These are phyloP conservation scores for Leptopilina clavipes DNA, from an alignment of 1,140 invertebrate species.

Conservation along the genomic window DNA sequence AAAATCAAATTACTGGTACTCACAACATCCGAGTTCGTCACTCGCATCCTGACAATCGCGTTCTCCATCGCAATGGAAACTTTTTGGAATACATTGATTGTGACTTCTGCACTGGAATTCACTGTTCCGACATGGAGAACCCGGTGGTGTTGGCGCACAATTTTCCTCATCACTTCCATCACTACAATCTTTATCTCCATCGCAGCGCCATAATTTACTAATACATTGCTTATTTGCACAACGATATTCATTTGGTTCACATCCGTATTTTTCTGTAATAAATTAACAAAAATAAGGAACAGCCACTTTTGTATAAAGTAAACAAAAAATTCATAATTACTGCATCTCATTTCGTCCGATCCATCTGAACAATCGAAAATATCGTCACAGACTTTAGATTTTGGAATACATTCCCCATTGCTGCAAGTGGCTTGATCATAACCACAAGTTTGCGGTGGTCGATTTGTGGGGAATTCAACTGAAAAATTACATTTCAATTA, in stretches of 20 bases:
- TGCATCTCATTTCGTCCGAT: conserved; percentile 92
- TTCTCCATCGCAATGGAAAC: conserved; percentile 94
- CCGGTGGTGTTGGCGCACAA: conserved; percentile 77
- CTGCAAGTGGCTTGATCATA: conserved; percentile 91
- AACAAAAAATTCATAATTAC: conserved; percentile 76
- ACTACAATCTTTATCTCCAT: conserved; percentile 93
- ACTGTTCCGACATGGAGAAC: conserved; percentile 83
- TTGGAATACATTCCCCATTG: conserved; percentile 93
- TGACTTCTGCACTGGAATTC: conserved; percentile 88
- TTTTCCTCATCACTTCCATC: conserved; percentile 89
- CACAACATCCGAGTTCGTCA: conserved; percentile 95
- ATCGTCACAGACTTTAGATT: conserved; percentile 87
- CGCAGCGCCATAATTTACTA: conserved; percentile 94
- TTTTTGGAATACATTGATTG: conserved; percentile 93
- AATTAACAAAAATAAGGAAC: conserved; percentile 38
- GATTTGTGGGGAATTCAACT: conserved; percentile 71
- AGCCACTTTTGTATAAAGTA: neutral
- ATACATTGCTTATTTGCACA: conserved; percentile 93
- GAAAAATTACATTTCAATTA: no score
- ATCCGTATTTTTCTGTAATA: conserved; percentile 77
- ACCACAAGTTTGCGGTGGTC: conserved; percentile 79
- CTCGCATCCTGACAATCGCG: conserved; percentile 91
- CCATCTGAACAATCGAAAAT: conserved; percentile 87
- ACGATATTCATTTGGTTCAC: conserved; percentile 95
- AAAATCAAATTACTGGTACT: conserved; percentile 67